Conservation (phyloP, 2,797 vertebrate genomes). For the Myoxocephalus aenaeus region DNA sequence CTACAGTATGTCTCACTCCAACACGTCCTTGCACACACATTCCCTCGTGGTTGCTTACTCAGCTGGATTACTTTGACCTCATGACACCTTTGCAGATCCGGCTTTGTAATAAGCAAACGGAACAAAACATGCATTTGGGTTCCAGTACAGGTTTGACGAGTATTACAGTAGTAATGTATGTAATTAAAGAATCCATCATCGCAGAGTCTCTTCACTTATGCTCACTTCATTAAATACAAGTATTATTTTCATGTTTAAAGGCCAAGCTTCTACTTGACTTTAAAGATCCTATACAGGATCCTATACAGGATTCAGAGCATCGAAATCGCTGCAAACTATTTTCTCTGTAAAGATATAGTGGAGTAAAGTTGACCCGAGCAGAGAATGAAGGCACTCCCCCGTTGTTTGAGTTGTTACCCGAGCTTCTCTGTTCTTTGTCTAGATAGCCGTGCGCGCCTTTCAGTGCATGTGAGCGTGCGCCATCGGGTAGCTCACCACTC, state of each 20-base stretch:
- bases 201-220: no score
- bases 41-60: neutral
- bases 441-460: no score
- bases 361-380: neutral
- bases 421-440: neutral
- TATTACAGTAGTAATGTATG: neutral
- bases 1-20: constrained; percentile 87
- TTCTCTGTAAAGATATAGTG: neutral
- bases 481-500: no score
- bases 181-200: neutral
- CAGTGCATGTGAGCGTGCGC: neutral
- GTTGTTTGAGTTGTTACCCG: neutral
- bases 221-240: neutral
- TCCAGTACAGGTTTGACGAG: neutral
- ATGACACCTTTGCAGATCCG: neutral
- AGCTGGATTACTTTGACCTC: neutral
- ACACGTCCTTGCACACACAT: neutral
- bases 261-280: neutral
- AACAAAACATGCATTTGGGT: neutral
- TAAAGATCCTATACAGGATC: neutral
- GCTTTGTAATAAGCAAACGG: neutral
- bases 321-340: neutral
- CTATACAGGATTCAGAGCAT: neutral
- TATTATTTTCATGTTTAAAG: neutral
- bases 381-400: neutral